Conservation (phyloP, 2,797 vertebrate species). For the Muscicapa comitata region DNA sequence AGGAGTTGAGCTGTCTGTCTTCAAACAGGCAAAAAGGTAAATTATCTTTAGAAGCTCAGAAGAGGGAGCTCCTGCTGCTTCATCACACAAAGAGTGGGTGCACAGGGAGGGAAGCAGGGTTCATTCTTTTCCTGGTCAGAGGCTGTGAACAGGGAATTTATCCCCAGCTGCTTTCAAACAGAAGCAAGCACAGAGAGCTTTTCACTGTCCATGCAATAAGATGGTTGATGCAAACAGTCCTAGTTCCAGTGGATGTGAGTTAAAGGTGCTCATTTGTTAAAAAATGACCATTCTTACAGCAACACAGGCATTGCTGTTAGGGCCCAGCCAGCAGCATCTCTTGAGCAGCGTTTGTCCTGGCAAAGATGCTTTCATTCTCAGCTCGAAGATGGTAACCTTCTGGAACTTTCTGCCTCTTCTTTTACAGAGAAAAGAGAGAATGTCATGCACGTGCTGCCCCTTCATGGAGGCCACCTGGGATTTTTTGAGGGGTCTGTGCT, state of each 20-base stretch:
- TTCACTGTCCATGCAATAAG: background rate
- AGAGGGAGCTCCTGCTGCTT: background rate
- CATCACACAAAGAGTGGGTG: background rate
- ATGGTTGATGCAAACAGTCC: background rate
- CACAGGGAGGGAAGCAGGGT: background rate
- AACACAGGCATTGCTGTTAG: background rate
- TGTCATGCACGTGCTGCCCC: conserved; percentile 89
- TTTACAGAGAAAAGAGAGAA: conserved; percentile 89
- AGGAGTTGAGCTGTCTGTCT: background rate
- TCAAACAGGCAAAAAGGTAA: background rate
- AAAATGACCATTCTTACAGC: background rate
- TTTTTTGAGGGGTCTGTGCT: conserved; percentile 95
- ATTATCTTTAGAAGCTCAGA: background rate
- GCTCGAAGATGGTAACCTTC: background rate
- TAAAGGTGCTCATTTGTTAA: background rate
- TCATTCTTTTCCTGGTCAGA: background rate
- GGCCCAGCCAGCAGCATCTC: background rate
- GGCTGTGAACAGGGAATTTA: background rate
- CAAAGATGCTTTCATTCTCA: background rate
- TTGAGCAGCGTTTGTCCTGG: background rate
- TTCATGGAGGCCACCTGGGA: conserved; percentile 94
- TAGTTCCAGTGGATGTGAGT: background rate
- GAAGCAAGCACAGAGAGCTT: background rate
- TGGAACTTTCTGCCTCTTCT: background rate
- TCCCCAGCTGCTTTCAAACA: background rate